Percentiles rank a stretch among this genome's conserved stretches.
phyloP scores from a whole-genome alignment of 1,140 invertebrate genomes.

The Rhynchophorus ferrugineus region DNA sequence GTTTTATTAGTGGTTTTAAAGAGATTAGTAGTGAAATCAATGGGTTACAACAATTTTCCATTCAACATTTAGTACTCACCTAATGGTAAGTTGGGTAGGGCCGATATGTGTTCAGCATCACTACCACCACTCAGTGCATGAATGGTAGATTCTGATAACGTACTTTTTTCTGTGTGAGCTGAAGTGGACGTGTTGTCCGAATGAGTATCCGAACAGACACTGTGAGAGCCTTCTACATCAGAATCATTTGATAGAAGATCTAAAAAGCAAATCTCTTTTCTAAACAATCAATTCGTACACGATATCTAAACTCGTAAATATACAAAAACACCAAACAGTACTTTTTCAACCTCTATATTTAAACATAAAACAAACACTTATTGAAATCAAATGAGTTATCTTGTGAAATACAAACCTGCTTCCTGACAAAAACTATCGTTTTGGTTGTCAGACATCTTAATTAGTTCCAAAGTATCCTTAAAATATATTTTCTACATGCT shows the following conservation, averaged over 20 bases:
- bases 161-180: conserved; percentile 32
- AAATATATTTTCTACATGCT: background rate
- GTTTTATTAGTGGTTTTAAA: too few species aligned
- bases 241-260: conserved; percentile 33
- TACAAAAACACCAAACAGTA: too few species aligned
- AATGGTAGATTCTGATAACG: conserved; percentile 30
- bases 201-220: conserved; percentile 33
- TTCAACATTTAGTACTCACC: conserved; percentile 20
- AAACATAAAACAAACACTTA: too few species aligned
- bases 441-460: conserved; percentile 20
- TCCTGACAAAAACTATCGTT: conserved; percentile 17
- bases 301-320: too few species aligned
- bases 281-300: conserved; percentile 1
- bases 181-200: conserved; percentile 31
- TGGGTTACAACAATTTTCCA: too few species aligned
- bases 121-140: conserved; percentile 27
- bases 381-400: too few species aligned
- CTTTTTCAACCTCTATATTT: too few species aligned
- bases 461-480: background rate
- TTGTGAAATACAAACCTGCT: conserved; percentile 20
- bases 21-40: too few species aligned
- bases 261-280: conserved; percentile 11
- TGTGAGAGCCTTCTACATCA: conserved; percentile 30
- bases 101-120: conserved; percentile 19
- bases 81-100: conserved; percentile 10